Evolutionary conservation across 1,140 invertebrate genomes (phyloP), one percentile per base, ranked within the genome.

Genomic region (Danaus melanippus): DNA sequence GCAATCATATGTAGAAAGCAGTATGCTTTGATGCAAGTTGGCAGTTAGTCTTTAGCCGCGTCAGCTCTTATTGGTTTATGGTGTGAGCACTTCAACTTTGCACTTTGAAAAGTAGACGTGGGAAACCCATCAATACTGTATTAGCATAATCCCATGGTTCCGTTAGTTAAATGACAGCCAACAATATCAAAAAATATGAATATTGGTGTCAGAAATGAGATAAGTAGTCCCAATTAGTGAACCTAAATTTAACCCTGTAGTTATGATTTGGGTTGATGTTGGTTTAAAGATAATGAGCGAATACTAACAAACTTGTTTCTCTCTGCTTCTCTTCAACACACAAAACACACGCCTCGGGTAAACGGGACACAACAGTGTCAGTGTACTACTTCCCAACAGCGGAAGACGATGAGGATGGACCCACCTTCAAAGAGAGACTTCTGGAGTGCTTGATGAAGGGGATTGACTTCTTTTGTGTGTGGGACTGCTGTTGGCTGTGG

Each of bases 401-500:
- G 74, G 90, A 91, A 84, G 95, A 97, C 81, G 94, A 96, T 83
- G 95, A 96, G 75, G 95, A 96, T 80, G 94, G 93, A 65, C 94
- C 94, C 11, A 96, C 94, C 45, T 89, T 95, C 58, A 97, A 96
- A 86, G 95, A 97, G 79, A 95, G 92, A 78, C 87, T 94, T 44
- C 84, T 95, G 62, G 92, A 93, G 62, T 87, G 88, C 69, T 89
- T 93, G 58, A 89, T 96, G 59, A 93, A 92, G 72, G 91, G 92
- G 62, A 94, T 97, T 71, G 95, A 98, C 87, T 91, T 97, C 61
- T 95, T 98, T 87, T 98, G 97, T 89, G 94, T 97, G 50, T 99
- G 97, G 97, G 95, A 98, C 87, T 98, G 97, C 89, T 97, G 96
- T 87, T 92, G 92, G 88, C 90, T 92, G 64, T 98, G 96, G 95